Percentiles rank a stretch among this genome's conserved stretches.
These are phyloP conservation scores for Novumbra hubbsi DNA, from an alignment of 2,797 vertebrate species.

Conservation along the genomic window DNA sequence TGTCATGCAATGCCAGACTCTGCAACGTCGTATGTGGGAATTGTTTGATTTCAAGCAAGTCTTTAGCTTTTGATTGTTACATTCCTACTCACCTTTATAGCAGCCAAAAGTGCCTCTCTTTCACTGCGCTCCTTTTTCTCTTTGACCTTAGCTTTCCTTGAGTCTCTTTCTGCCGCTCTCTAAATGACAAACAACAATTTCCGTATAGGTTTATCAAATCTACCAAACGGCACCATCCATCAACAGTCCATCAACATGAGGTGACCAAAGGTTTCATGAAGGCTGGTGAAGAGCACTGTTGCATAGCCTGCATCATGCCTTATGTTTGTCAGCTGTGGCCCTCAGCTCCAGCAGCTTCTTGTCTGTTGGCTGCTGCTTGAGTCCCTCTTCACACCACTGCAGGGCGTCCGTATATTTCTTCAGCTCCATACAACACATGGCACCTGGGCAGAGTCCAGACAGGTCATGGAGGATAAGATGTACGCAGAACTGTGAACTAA, in stretches of 20 bases:
- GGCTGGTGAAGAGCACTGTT: no score
- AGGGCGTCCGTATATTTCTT: conserved; percentile 81
- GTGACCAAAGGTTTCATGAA: no score
- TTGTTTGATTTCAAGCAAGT: background rate
- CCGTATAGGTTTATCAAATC: background rate
- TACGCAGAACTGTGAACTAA: no score
- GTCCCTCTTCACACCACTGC: conserved; percentile 90
- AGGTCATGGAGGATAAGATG: background rate
- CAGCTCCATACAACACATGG: conserved; percentile 86
- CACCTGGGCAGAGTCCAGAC: conserved; percentile 70
- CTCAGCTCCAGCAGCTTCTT: conserved; percentile 86
- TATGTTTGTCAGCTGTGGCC: conserved; percentile 83
- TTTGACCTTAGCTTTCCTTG: conserved; percentile 80
- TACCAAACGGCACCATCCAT: no score
- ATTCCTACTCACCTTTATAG: conserved; percentile 67
- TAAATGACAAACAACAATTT: conserved; percentile 42
- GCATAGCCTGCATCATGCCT: conserved; percentile 64
- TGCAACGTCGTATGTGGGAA: background rate
- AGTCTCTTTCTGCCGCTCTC: conserved; percentile 84
- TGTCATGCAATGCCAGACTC: background rate
- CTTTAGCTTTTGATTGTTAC: background rate
- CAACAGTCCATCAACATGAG: no score
- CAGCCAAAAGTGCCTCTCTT: conserved; percentile 75
- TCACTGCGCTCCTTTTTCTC: conserved; percentile 75
- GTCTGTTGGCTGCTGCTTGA: conserved; percentile 77